Percentiles rank a stretch among this genome's conserved stretches.
Evolutionary conservation across 2,797 vertebrate species (phyloP).

Genomic region (Pampus argenteus): DNA sequence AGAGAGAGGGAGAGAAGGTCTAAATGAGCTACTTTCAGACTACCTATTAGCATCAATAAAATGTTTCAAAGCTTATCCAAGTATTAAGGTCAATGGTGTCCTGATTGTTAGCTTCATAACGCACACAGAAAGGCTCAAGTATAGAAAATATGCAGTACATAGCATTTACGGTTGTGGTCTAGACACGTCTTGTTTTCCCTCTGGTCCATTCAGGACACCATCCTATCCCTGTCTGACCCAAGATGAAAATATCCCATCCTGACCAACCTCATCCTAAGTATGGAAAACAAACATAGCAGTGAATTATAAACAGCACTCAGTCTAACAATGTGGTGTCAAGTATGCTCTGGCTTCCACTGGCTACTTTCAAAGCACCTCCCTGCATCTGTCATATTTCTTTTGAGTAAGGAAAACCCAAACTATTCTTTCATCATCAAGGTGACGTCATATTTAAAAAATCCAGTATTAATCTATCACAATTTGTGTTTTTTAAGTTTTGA

Average conservation of each 20-base stretch:
- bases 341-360: constrained; percentile 17
- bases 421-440: background rate
- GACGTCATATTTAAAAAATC: background rate
- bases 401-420: background rate
- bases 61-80: constrained; percentile 14
- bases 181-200: constrained; percentile 69
- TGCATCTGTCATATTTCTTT: constrained; percentile 13
- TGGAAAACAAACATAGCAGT: constrained; percentile 64
- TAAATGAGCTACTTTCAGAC: background rate
- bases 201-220: constrained; percentile 47
- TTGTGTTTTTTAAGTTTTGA: background rate
- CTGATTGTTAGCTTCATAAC: constrained; percentile 29
- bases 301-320: constrained; percentile 59
- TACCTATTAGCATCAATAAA: constrained; percentile 12
- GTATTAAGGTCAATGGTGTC: constrained; percentile 14
- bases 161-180: constrained; percentile 59
- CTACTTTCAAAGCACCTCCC: constrained; percentile 34
- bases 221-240: constrained; percentile 60
- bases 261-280: constrained; percentile 57
- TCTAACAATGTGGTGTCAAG: constrained; percentile 45
- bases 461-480: background rate
- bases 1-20: background rate
- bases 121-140: constrained; percentile 12
- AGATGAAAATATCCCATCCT: constrained; percentile 71
- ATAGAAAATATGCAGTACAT: constrained; percentile 63